Evolutionary conservation across 1,140 invertebrate species (phyloP), one percentile per base, ranked within the genome.

Genomic region (Saccostrea echinata): DNA sequence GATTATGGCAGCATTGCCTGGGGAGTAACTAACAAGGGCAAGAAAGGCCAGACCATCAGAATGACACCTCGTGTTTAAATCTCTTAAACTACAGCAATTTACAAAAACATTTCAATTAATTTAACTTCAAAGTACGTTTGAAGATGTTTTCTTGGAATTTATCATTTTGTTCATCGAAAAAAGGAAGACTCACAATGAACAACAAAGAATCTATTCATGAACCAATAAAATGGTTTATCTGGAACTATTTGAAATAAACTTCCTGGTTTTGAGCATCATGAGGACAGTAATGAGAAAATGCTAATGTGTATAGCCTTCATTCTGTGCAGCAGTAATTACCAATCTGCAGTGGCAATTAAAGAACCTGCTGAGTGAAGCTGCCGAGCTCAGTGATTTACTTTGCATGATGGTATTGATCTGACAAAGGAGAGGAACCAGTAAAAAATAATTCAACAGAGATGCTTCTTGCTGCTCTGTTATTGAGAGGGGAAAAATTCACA

Each of bases 321-420:
- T 76, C 27, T 24, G 21, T 64, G 57, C 57, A 64, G 57, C 57
- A 76, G 68, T 76, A 76, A 76, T 76, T 30, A 33, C 9, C 68
- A 76, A 27, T 76, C 68, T 76, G 68, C 68, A 76, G 68, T 27
- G 68, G 68, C 68, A 76, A 76, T 76, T 76, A 76, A 18, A 33
- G 16, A 76, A 4, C 68, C 68, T 76, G 68, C 24, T 33, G 68
- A 76, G 18, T 16, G 16, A 76, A 33, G 24, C 68, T 76, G 68
- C 24, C 27, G 68, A 76, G 68, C 30, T 21, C 55, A 16, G 68
- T 76, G 68, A 76, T 76, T 76, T 27, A 30, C 27, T 76, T 1
- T 30, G 68, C 68, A 76, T 30, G 30, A 24, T 76, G 68, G 24
- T 76, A 76, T 76, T 76, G 68, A 76, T 76, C 68, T 30, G 68